Conservation (phyloP, 2,113 vertebrate genomes). For the Noctilio leporinus region DNA sequence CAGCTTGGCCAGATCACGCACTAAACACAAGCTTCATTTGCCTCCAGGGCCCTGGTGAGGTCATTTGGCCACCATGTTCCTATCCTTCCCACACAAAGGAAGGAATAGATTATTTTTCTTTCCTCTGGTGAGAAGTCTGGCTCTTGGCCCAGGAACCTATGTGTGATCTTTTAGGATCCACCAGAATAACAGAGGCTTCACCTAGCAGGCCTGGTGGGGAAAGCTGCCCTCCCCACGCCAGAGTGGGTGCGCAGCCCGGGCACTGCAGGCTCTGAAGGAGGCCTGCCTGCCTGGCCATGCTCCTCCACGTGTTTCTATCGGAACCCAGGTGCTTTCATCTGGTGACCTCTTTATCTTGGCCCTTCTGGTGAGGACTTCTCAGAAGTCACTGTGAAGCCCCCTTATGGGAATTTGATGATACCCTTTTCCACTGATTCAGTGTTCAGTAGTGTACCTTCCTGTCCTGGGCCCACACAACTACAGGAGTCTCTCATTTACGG, state of each 20-base stretch:
- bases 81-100: neutral
- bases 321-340: neutral
- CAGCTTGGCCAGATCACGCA: neutral
- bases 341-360: neutral
- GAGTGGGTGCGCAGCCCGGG: neutral
- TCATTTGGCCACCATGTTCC: neutral
- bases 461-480: neutral
- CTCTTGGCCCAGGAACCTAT: neutral
- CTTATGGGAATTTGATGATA: neutral
- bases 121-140: neutral
- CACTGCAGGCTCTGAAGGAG: neutral
- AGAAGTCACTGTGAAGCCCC: neutral
- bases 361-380: neutral
- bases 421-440: neutral
- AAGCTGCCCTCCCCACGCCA: too few species aligned
- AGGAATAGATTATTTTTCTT: neutral
- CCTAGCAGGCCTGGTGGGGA: neutral
- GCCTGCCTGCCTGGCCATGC: neutral
- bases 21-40: too few species aligned
- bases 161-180: neutral
- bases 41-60: neutral
- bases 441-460: neutral
- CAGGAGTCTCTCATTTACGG: neutral
- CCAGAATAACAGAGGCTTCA: neutral
- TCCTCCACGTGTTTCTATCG: neutral